Evolutionary conservation across 1,140 invertebrate species (phyloP), one percentile per base, ranked within the genome.

Genomic region (Acromyrmex charruanus): DNA sequence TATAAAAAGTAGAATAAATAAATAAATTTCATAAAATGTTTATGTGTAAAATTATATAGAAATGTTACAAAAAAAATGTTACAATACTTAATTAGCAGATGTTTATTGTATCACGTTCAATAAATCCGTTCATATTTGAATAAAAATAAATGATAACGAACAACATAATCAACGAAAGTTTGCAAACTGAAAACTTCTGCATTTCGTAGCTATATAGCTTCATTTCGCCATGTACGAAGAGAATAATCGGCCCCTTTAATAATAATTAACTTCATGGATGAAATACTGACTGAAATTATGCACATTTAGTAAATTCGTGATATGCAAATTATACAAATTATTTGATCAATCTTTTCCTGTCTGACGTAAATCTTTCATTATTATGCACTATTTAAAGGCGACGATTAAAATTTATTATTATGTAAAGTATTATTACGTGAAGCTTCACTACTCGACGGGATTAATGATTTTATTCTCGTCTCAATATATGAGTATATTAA

Each of bases 231-330:
- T 2, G 31, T 39, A 55, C 31, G 25, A 51, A 18, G 31, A 81
- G 77, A 81, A 58, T 81, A 81, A 81, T 81, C 49, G 31, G 16
- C 4, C 31, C 21, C 49, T 69, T 81, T 81, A 81, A 81, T 81
- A 81, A 71, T 25, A 81, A 68, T 39, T 21, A 69, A 58, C 65
- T 69, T 81, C 77, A 44, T 14, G 77, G 44, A 39, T 81, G 51
- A 81, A 81, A 69, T 39, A 69, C 18, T n/a, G 44, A 51, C 16
- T 72, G 71, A 82, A 82, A 82, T 82, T 82, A 61, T 72, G 39
- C n/a, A 31, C 35, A 59, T 61, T 74, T 31, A 82, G 35, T 21
- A 18, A 74, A 28, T 77, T 75, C 14, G 16, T 16, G 31, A 28
- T 49, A 44, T 75, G 55, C 72, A 75, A 39, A 75, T 51, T 75